Conservation (phyloP, 2,113 vertebrate genomes). For the Apteryx owenii region DNA sequence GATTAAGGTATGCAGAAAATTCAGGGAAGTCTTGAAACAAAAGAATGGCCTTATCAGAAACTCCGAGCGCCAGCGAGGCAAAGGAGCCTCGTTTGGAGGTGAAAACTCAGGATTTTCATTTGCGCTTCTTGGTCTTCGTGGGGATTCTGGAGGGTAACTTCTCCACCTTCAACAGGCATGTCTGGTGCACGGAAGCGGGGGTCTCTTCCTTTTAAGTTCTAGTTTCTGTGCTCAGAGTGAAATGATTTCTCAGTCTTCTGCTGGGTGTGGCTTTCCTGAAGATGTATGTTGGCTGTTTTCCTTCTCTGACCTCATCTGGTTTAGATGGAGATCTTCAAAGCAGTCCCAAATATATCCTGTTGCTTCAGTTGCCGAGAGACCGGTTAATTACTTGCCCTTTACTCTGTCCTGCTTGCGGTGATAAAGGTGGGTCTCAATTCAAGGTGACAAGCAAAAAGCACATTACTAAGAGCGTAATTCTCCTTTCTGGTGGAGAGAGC, state of each 20-base stretch:
- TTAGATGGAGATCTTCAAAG: background rate
- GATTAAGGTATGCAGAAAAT: background rate
- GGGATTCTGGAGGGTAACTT: background rate
- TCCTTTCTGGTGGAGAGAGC: too few relatives aligned
- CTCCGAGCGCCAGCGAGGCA: fast-evolving
- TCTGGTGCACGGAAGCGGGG: background rate
- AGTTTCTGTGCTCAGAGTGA: background rate
- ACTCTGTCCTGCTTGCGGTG: too few relatives aligned
- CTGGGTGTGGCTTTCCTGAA: background rate
- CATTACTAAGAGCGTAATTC: too few relatives aligned
- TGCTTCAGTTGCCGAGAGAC: too few relatives aligned
- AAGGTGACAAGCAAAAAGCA: background rate
- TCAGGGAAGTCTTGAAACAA: background rate
- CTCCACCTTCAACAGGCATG: fast-evolving
- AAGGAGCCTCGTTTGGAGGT: background rate
- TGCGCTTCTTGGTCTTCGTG: fast-evolving
- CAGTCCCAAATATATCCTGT: background rate
- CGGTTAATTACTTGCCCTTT: too few relatives aligned
- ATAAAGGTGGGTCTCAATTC: too few relatives aligned
- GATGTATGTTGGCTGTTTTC: background rate
- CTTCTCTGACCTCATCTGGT: background rate
- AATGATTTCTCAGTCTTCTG: background rate
- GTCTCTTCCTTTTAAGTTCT: background rate
- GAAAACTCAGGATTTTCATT: background rate
- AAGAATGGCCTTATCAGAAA: background rate